phyloP scores from a whole-genome alignment of 1,140 invertebrate genomes.

The Eubasilissa regina region DNA sequence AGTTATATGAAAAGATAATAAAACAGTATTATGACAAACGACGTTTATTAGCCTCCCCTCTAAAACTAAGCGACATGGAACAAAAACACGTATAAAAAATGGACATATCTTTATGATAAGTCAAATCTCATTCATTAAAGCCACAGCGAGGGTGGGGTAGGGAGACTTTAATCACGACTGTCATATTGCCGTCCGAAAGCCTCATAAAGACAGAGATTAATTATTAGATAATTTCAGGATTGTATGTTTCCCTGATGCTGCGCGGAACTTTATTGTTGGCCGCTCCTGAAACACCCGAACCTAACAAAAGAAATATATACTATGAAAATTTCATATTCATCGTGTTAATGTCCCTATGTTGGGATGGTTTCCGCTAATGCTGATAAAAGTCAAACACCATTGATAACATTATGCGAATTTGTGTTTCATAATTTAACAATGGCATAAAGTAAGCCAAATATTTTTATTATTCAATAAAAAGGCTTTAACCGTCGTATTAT shows the following conservation, averaged over 20 bases:
- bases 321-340: slow-evolving; percentile 6
- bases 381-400: slow-evolving; percentile 33
- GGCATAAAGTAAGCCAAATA: neutral
- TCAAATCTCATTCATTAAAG: slow-evolving; percentile 13
- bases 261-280: slow-evolving; percentile 23
- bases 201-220: slow-evolving; percentile 40
- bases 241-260: slow-evolving; percentile 25
- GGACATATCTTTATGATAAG: slow-evolving; percentile 31
- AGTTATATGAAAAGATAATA: slow-evolving; percentile 10
- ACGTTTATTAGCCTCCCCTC: neutral
- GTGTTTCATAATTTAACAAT: slow-evolving; percentile 21
- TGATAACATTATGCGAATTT: slow-evolving; percentile 22
- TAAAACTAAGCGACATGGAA: slow-evolving; percentile 1
- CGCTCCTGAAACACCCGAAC: neutral
- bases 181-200: slow-evolving; percentile 34
- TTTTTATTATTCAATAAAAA: slow-evolving; percentile 1
- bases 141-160: neutral
- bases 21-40: slow-evolving; percentile 14
- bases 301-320: slow-evolving; percentile 32
- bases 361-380: slow-evolving; percentile 11
- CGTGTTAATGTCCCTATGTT: neutral
- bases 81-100: slow-evolving; percentile 27
- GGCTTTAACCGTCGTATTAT: no score
- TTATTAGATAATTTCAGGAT: slow-evolving; percentile 37
- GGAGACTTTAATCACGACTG: slow-evolving; percentile 18